phyloP scores from a whole-genome alignment of 1,140 invertebrate species.

The Euwallacea fornicatus region DNA sequence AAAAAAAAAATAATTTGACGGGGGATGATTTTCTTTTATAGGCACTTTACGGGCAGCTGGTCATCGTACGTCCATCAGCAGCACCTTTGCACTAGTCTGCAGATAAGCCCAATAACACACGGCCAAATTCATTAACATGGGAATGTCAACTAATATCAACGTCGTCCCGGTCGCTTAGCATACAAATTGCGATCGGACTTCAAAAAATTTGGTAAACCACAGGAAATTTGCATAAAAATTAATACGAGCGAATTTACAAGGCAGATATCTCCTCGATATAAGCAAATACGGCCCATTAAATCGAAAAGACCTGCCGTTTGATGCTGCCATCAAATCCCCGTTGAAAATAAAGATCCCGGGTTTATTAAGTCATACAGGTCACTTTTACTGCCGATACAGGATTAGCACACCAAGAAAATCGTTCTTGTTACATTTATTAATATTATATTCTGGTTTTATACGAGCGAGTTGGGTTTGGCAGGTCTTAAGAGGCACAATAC shows the following conservation, averaged over 20 bases:
- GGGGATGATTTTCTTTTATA: not conserved
- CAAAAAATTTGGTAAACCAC: constrained; percentile 40
- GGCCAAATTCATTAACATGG: not conserved
- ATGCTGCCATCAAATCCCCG: constrained; percentile 39
- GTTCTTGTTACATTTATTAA: constrained; percentile 41
- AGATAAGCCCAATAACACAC: constrained; percentile 5
- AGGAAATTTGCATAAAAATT: constrained; percentile 40
- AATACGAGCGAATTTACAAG: constrained; percentile 36
- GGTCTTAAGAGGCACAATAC: constrained; percentile 23
- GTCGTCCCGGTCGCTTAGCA: constrained; percentile 9
- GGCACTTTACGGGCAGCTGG: not conserved
- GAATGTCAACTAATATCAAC: not conserved
- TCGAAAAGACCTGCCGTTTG: constrained; percentile 33
- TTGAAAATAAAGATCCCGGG: constrained; percentile 42
- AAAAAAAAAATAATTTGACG: not conserved
- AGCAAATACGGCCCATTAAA: constrained; percentile 34
- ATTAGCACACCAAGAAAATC: constrained; percentile 41
- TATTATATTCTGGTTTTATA: constrained; percentile 43
- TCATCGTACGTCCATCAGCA: not conserved
- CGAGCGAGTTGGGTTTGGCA: constrained; percentile 17
- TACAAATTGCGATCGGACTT: constrained; percentile 17
- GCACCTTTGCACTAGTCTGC: not conserved
- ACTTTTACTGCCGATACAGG: constrained; percentile 37
- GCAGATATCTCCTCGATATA: constrained; percentile 36
- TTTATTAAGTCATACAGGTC: constrained; percentile 43